Evolutionary conservation across 2,888 invertebrate species (phyloP).

Genomic region (Callyntrura sp.): DNA sequence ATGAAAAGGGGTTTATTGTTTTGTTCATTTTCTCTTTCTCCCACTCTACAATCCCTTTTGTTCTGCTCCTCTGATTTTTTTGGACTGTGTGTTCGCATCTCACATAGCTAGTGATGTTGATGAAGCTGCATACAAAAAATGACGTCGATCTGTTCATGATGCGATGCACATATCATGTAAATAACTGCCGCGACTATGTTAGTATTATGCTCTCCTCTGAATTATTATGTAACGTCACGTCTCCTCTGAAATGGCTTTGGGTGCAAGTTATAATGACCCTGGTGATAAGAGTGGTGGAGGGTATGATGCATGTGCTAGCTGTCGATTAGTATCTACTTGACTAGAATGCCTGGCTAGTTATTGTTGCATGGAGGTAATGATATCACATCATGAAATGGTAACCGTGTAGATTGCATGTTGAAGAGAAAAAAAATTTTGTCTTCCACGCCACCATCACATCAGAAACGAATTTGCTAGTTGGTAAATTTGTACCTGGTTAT

Average conservation of each 20-base stretch:
- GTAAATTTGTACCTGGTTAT: not conserved
- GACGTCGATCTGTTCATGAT: not conserved
- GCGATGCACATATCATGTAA: constrained; percentile 25
- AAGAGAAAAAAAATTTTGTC: not conserved
- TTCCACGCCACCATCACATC: not conserved
- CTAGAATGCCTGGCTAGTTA: constrained; percentile 46
- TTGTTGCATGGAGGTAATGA: not conserved
- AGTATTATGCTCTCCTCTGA: not conserved
- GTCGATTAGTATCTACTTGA: constrained; percentile 72
- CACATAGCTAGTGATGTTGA: not conserved
- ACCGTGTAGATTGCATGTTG: constrained; percentile 5
- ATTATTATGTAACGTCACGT: constrained; percentile 74
- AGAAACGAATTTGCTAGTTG: not conserved
- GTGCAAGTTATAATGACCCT: constrained; percentile 43
- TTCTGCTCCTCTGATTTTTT: not conserved
- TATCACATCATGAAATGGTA: not conserved
- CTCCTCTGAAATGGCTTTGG: constrained; percentile 46
- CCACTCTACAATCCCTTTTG: not conserved
- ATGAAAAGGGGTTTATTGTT: constrained; percentile 38
- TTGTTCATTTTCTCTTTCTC: not conserved
- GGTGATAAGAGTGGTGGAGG: constrained; percentile 2
- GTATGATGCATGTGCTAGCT: constrained; percentile 66
- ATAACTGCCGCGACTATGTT: constrained; percentile 20
- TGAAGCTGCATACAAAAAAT: constrained; percentile 44
- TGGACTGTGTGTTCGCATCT: not conserved